Percentiles rank a stretch among this genome's conserved stretches.
phyloP scores from a whole-genome alignment of 2,113 vertebrate species.

The Pyrgilauda ruficollis region DNA sequence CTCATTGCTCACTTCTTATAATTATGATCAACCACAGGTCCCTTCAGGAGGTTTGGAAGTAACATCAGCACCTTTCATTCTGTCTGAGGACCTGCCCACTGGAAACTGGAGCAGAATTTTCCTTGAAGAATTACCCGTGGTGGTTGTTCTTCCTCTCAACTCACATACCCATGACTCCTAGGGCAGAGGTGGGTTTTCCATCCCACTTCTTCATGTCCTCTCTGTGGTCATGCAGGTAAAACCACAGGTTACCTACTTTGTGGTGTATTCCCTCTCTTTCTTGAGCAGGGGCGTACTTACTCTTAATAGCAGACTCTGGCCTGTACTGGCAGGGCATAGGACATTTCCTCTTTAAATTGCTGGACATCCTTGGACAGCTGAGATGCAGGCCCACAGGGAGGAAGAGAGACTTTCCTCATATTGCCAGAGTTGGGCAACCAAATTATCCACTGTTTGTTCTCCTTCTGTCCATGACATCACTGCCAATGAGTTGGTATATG shows the following conservation, averaged over 20 bases:
- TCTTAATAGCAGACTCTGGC: neutral
- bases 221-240: neutral
- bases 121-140: neutral
- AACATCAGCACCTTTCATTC: neutral
- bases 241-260: neutral
- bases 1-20: neutral
- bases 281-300: neutral
- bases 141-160: neutral
- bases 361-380: neutral
- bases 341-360: neutral
- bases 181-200: neutral
- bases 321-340: neutral
- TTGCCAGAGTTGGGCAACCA: neutral
- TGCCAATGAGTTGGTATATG: neutral
- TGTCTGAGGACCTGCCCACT: neutral
- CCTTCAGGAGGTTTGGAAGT: neutral
- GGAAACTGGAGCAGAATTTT: neutral
- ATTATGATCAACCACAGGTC: neutral
- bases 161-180: neutral
- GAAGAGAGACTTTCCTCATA: neutral
- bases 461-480: neutral
- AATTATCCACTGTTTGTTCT: neutral
- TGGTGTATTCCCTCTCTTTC: neutral
- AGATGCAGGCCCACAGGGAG: neutral
- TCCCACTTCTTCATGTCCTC: neutral